Evolutionary conservation across 2,888 invertebrate species (phyloP).

Genomic region (Dastarcus helophoroides): DNA sequence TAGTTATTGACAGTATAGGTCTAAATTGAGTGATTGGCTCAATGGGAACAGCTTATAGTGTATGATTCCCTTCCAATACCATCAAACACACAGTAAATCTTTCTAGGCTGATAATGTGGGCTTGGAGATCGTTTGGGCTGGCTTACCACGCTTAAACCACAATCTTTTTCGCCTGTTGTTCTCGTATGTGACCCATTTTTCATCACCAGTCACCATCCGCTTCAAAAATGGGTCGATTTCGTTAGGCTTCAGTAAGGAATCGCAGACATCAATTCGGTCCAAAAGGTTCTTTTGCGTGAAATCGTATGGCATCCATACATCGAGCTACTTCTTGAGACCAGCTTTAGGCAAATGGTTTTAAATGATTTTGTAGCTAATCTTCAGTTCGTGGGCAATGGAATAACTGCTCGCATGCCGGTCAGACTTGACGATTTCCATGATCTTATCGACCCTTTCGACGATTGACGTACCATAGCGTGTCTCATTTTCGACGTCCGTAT

Average conservation of each 20-base stretch:
- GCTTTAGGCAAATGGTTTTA: constrained; percentile 15
- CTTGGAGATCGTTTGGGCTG: too few species aligned
- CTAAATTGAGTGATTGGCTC: too few species aligned
- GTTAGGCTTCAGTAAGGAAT: constrained; percentile 10
- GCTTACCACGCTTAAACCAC: too few species aligned
- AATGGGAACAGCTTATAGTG: too few species aligned
- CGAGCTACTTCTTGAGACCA: constrained; percentile 14
- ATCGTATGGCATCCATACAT: constrained; percentile 14
- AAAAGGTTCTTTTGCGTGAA: constrained; percentile 14
- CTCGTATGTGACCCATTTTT: constrained; percentile 3
- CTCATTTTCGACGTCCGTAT: constrained; percentile 16
- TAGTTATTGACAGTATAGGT: too few species aligned
- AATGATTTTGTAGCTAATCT: constrained; percentile 14
- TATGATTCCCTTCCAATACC: too few species aligned
- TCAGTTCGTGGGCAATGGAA: constrained; percentile 11
- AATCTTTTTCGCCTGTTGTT: too few species aligned
- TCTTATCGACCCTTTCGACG: constrained; percentile 11
- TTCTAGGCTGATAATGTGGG: too few species aligned
- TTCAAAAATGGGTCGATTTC: constrained; percentile 13
- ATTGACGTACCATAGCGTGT: constrained; percentile 12
- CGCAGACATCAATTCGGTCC: constrained; percentile 12
- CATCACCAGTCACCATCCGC: constrained; percentile 10
- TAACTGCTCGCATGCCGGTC: constrained; percentile 8
- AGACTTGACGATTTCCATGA: constrained; percentile 9
- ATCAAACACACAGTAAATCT: too few species aligned